Conservation (phyloP, 2,797 vertebrate species). For the Aphelocoma californica region DNA sequence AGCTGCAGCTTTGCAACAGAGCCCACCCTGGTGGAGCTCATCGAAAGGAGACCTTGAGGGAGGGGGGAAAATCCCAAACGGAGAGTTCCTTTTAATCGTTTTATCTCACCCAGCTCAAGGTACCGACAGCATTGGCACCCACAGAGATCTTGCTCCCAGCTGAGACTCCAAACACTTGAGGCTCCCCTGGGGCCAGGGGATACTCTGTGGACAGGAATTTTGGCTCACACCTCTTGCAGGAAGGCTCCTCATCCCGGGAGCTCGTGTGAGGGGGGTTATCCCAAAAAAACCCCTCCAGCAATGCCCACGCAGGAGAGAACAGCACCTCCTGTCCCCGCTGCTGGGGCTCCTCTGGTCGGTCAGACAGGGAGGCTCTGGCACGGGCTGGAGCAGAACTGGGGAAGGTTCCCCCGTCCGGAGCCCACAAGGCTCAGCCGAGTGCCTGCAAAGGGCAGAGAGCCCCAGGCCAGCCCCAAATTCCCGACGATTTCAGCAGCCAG, state of each 20-base stretch:
- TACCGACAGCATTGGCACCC: neutral
- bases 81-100: neutral
- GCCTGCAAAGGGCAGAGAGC: neutral
- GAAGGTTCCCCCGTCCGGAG: neutral
- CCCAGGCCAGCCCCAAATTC: neutral
- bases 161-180: neutral
- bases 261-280: accelerated
- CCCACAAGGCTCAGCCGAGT: neutral
- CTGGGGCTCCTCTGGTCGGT: neutral
- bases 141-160: neutral
- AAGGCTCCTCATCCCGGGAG: neutral
- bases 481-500: neutral
- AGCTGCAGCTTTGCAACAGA: neutral
- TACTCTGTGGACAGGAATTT: accelerated
- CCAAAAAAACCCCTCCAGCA: neutral
- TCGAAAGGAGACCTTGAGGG: neutral
- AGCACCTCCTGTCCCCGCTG: neutral
- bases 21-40: neutral
- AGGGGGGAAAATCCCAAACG: neutral
- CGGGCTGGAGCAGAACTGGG: neutral
- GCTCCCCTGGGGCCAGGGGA: neutral
- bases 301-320: accelerated
- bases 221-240: neutral
- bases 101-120: neutral
- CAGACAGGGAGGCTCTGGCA: neutral